phyloP scores from a whole-genome alignment of 2,113 vertebrate species.

The Microcebus jonahi region DNA sequence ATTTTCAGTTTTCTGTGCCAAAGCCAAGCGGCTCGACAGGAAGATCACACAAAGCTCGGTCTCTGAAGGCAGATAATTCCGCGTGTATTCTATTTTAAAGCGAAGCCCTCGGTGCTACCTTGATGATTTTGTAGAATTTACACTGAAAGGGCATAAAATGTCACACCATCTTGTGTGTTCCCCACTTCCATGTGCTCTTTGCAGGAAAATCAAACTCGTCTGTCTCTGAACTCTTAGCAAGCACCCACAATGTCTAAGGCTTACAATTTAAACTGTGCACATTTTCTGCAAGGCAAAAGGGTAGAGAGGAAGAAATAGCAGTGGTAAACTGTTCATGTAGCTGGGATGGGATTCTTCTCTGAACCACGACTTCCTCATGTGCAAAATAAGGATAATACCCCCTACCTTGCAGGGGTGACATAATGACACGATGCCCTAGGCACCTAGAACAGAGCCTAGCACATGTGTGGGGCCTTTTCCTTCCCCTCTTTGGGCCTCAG shows the following conservation, averaged over 20 bases:
- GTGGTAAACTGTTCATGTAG: not conserved
- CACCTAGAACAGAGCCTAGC: no score
- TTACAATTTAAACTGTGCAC: not conserved
- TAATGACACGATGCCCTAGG: accelerated
- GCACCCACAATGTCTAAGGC: not conserved
- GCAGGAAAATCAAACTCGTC: constrained; percentile 49
- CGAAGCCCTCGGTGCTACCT: constrained; percentile 7
- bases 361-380: not conserved
- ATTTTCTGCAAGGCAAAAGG: not conserved
- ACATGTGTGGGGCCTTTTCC: not conserved
- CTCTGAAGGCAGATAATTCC: not conserved
- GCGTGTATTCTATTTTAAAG: constrained; percentile 66
- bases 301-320: not conserved
- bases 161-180: constrained; percentile 60
- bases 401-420: not conserved
- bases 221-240: constrained; percentile 37
- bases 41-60: not conserved
- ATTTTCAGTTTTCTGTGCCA: constrained; percentile 8
- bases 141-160: constrained; percentile 75
- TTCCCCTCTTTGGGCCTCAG: not conserved
- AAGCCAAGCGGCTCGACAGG: not conserved
- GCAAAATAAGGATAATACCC: not conserved
- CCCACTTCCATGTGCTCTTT: constrained; percentile 62
- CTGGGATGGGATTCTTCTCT: not conserved
- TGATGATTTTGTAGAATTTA: constrained; percentile 71